Evolutionary conservation across 2,888 invertebrate genomes (phyloP).

Genomic region (Netelia fuscicornis): DNA sequence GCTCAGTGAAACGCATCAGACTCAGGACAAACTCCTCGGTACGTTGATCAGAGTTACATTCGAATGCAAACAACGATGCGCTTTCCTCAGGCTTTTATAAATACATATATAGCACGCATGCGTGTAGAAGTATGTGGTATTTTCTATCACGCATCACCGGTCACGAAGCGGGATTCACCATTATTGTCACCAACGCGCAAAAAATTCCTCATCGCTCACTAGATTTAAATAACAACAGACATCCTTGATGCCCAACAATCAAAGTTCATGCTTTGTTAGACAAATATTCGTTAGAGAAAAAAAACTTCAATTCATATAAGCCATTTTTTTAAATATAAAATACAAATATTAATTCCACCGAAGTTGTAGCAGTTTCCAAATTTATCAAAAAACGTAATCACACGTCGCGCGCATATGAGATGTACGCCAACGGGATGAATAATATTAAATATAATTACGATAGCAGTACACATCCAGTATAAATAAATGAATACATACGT

Average conservation of each 20-base stretch:
- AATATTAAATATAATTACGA: slow-evolving; percentile 55
- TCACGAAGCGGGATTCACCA: slow-evolving; percentile 48
- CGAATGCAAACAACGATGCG: slow-evolving; percentile 69
- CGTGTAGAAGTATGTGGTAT: slow-evolving; percentile 16
- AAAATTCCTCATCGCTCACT: too few relatives aligned
- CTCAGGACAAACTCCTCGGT: slow-evolving; percentile 51
- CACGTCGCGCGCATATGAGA: slow-evolving; percentile 59
- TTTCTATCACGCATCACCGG: slow-evolving; percentile 61
- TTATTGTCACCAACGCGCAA: slow-evolving; percentile 37
- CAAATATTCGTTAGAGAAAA: too few relatives aligned
- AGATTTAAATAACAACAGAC: too few relatives aligned
- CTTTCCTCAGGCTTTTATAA: slow-evolving; percentile 68
- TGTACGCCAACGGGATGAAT: slow-evolving; percentile 47
- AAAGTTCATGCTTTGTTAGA: too few relatives aligned
- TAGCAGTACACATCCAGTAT: slow-evolving; percentile 1
- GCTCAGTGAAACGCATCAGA: slow-evolving; percentile 41
- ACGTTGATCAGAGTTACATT: slow-evolving; percentile 59
- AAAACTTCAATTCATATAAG: too few relatives aligned
- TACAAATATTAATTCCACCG: not conserved
- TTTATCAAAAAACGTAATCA: too few relatives aligned
- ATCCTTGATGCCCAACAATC: too few relatives aligned
- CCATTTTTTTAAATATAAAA: not conserved
- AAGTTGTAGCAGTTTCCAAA: not conserved
- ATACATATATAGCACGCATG: not conserved
- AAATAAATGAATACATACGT: not conserved